Conservation (phyloP, 2,888 invertebrate genomes). For the Ornithoptera alexandrae region DNA sequence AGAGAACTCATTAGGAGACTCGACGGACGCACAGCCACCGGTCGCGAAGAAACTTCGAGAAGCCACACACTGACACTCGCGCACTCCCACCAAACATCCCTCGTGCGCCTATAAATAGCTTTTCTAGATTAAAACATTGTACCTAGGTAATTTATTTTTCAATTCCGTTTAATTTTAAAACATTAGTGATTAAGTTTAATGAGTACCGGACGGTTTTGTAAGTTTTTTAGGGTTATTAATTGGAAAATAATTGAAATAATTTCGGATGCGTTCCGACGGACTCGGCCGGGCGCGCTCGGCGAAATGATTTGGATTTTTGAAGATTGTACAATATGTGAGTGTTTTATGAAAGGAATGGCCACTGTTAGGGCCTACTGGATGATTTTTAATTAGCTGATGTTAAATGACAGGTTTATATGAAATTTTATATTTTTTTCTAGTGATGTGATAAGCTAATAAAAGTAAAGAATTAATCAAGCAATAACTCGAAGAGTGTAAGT, state of each 20-base stretch:
- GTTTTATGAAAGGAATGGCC: slow-evolving; percentile 57
- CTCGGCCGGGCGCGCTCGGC: slow-evolving; percentile 50
- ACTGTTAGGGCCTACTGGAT: slow-evolving; percentile 46
- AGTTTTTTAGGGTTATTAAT: slow-evolving; percentile 78
- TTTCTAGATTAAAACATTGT: slow-evolving; percentile 78
- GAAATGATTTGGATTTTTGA: slow-evolving; percentile 40
- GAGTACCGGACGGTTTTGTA: slow-evolving; percentile 78
- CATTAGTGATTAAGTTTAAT: slow-evolving; percentile 74
- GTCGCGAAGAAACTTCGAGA: slow-evolving; percentile 73
- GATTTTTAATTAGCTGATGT: slow-evolving; percentile 20
- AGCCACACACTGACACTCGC: slow-evolving; percentile 73
- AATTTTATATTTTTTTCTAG: slow-evolving; percentile 11
- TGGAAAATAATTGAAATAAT: slow-evolving; percentile 34
- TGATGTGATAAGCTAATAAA: slow-evolving; percentile 13
- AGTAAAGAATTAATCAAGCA: slow-evolving; percentile 17
- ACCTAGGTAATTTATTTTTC: slow-evolving; percentile 82
- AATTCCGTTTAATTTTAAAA: slow-evolving; percentile 80
- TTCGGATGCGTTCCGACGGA: slow-evolving; percentile 63
- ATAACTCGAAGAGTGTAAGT: neutral
- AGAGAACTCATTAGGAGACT: slow-evolving; percentile 77
- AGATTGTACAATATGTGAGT: slow-evolving; percentile 69
- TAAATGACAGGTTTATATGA: slow-evolving; percentile 12
- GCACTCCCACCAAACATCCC: slow-evolving; percentile 61
- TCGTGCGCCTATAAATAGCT: slow-evolving; percentile 76
- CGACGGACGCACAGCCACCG: slow-evolving; percentile 56